Conservation (phyloP, 2,888 invertebrate genomes). For the Cynaeus angustus region DNA sequence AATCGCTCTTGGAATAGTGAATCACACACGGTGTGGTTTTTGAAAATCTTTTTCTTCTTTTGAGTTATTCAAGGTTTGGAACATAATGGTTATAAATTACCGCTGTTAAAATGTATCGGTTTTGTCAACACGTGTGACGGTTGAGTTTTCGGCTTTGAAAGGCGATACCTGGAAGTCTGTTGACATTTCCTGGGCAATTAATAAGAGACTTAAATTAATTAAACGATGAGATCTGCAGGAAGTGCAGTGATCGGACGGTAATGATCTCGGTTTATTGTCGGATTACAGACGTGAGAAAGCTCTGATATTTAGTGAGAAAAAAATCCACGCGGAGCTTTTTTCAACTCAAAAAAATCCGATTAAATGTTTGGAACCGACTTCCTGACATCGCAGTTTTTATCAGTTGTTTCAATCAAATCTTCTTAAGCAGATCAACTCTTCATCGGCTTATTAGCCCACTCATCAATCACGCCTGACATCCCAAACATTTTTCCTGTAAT, state of each 20-base stretch:
- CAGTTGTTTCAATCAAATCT: neutral
- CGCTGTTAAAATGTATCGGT: constrained; percentile 65
- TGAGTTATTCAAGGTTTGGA: neutral
- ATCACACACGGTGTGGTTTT: constrained; percentile 36
- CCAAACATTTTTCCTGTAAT: constrained; percentile 1
- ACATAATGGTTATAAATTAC: constrained; percentile 68
- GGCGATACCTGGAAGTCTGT: constrained; percentile 38
- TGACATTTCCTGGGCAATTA: constrained; percentile 39
- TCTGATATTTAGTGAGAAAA: too few relatives aligned
- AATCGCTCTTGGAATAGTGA: constrained; percentile 18
- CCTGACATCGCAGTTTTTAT: neutral
- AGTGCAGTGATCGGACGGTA: constrained; percentile 4
- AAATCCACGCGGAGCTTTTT: too few relatives aligned
- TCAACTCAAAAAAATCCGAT: too few relatives aligned
- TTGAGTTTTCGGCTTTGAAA: constrained; percentile 38
- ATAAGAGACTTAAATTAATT: constrained; percentile 32
- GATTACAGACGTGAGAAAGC: too few relatives aligned
- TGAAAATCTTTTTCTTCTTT: constrained; percentile 24
- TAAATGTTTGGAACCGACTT: neutral
- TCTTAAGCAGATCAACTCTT: constrained; percentile 3
- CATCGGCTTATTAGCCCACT: neutral
- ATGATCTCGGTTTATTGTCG: constrained; percentile 1
- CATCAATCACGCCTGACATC: neutral
- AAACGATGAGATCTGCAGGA: neutral
- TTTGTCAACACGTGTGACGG: constrained; percentile 69